Base-by-base conservation (phyloP, 2,113 vertebrate species). In the Onychorhynchus coronatus region DNA sequence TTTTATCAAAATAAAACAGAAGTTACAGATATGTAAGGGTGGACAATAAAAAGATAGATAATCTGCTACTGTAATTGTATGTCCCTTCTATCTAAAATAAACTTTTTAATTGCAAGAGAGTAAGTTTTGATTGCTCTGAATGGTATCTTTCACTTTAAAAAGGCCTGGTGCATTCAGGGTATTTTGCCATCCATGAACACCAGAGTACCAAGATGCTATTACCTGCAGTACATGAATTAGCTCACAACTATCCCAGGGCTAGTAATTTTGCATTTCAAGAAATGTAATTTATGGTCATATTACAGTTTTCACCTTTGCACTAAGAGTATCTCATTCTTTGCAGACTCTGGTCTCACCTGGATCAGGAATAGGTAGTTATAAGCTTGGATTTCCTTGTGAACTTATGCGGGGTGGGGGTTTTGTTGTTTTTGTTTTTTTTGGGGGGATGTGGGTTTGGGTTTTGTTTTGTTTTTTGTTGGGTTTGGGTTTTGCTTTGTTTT, bases 221-320 rank as follows among this genome's bases (percentile, higher is more conserved):
- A 73, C 44, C 66, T 75, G 46, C 42, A 95, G 59, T 46, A 53
- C 92, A 83, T 44, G 53, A 96, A 91, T 85, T 86, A 88, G 53
- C 86, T 97, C 92, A 88, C 93, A 94, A 65, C 50, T 93, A 67
- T 44, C 37, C 9, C 21, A 82, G 73, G 86, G 85, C 59, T 89
- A 70, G 27, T 35, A 52, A 94, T 91, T 82, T 79, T 82, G 56
- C 19, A 28, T 82, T 94, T 85, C 15, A 30, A 87, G 62, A 87
- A 65, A 81, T 46, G n/a, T n/a, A 78, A 65, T 82, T 91, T 82
- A 89, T 53, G 70, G 73, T 65, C 49, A 56, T 67, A 72, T 82
- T 79, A 82, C 9, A 79, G 28, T 75, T 87, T 91, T 65, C 39
- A 44, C 25, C 58, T 82, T 93, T 79, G 30, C 44, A 75, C 72